These are phyloP conservation scores for Paramormyrops kingsleyae DNA, from an alignment of 2,113 vertebrate species.

Conservation along the genomic window DNA sequence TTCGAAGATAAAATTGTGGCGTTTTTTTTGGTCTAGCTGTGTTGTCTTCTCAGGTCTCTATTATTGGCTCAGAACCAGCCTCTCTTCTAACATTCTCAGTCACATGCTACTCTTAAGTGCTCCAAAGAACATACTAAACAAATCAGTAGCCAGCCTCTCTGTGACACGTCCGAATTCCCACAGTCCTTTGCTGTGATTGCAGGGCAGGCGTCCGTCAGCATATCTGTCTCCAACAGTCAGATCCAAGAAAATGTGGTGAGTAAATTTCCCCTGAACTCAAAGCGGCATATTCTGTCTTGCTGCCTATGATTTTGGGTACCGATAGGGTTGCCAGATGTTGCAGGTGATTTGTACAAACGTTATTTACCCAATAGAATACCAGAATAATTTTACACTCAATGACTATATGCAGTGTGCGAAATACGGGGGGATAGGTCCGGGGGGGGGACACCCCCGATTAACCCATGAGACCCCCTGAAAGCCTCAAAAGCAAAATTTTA, in stretches of 20 bases:
- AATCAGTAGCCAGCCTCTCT: neutral
- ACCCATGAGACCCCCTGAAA: too few relatives aligned
- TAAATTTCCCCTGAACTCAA: neutral
- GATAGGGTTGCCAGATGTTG: neutral
- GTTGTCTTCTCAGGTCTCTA: neutral
- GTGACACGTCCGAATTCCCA: neutral
- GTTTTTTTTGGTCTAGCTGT: neutral
- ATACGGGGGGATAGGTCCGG: too few relatives aligned
- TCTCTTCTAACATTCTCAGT: neutral
- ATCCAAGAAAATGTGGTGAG: constrained; percentile 85
- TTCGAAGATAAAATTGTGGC: neutral
- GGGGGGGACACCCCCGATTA: too few relatives aligned
- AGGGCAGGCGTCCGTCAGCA: constrained; percentile 82
- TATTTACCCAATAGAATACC: neutral
- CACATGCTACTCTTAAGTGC: neutral
- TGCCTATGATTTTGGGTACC: neutral
- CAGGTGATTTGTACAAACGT: neutral
- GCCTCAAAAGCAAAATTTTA: too few relatives aligned
- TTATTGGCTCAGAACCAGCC: neutral
- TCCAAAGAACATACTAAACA: neutral
- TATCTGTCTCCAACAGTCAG: constrained; percentile 84
- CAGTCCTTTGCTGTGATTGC: constrained; percentile 16
- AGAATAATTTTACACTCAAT: neutral
- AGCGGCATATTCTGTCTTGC: neutral
- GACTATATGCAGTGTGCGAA: neutral